phyloP scores from a whole-genome alignment of 2,113 vertebrate genomes.

The Pygoscelis antarcticus region DNA sequence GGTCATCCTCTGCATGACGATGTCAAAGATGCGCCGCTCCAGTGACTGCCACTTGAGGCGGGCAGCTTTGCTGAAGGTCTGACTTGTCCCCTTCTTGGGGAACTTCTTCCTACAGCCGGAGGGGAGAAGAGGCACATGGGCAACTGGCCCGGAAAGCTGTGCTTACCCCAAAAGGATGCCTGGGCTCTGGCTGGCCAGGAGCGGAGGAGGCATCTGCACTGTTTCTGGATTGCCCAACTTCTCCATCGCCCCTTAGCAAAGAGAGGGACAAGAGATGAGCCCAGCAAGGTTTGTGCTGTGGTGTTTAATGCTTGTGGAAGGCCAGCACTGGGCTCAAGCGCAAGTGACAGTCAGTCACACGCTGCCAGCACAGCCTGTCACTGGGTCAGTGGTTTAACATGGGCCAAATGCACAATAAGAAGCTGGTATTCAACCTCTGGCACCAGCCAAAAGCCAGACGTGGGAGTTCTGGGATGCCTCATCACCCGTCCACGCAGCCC shows the following conservation, averaged over 20 bases:
- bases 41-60: slow-evolving; percentile 94
- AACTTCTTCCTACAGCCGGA: slow-evolving; percentile 83
- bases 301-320: not conserved
- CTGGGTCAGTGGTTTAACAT: not conserved
- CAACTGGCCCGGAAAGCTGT: not conserved
- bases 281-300: not conserved
- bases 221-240: not conserved
- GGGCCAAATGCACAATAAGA: not conserved
- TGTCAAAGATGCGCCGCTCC: slow-evolving; percentile 89
- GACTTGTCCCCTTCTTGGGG: slow-evolving; percentile 82
- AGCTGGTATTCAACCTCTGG: not conserved
- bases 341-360: not conserved
- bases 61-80: slow-evolving; percentile 87
- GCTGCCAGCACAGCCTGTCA: not conserved
- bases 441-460: not conserved
- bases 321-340: not conserved
- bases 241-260: not conserved
- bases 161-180: not conserved
- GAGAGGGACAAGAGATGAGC: not conserved
- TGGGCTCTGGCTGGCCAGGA: not conserved
- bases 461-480: not conserved
- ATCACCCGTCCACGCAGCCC: not conserved
- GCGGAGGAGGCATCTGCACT: not conserved
- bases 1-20: slow-evolving; percentile 98
- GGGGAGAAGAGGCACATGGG: not conserved